These are phyloP conservation scores for Malurus melanocephalus DNA, from an alignment of 2,113 vertebrate genomes.

Conservation along the genomic window DNA sequence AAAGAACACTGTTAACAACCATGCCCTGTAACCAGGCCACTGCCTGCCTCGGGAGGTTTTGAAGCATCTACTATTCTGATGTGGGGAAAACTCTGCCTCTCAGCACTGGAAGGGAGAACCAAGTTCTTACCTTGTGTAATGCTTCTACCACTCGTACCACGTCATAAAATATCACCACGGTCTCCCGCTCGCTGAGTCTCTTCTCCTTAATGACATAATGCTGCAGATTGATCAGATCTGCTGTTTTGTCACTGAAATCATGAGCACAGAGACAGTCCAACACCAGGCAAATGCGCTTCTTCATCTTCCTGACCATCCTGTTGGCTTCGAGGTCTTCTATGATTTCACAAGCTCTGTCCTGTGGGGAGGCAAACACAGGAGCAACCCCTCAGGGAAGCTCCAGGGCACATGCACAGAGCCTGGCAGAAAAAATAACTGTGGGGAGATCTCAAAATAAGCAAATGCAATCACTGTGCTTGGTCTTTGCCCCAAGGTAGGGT, in stretches of 20 bases:
- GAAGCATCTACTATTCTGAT: rapidly evolving
- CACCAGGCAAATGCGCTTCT: constrained; percentile 95
- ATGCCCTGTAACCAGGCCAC: background rate
- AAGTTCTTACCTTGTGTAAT: constrained; percentile 87
- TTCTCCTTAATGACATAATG: constrained; percentile 99
- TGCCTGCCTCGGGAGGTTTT: background rate
- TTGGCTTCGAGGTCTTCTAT: constrained; percentile 88
- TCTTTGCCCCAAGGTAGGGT: background rate
- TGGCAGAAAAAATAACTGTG: background rate
- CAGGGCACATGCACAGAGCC: background rate
- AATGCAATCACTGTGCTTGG: background rate
- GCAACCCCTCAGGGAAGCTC: background rate
- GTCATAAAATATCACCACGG: constrained; percentile 96
- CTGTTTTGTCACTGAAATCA: constrained; percentile 95
- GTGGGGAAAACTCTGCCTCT: background rate
- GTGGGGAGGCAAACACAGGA: background rate
- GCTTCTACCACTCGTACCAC: constrained; percentile 97
- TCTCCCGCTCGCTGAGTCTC: constrained; percentile 91
- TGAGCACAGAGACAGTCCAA: constrained; percentile 96
- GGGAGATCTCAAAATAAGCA: background rate
- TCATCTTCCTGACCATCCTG: constrained; percentile 88
- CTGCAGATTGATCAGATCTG: constrained; percentile 97
- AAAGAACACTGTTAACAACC: background rate
- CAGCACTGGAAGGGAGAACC: background rate
- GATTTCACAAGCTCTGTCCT: constrained; percentile 94